phyloP scores from a whole-genome alignment of 2,888 invertebrate species.

The Agrochola circellaris region DNA sequence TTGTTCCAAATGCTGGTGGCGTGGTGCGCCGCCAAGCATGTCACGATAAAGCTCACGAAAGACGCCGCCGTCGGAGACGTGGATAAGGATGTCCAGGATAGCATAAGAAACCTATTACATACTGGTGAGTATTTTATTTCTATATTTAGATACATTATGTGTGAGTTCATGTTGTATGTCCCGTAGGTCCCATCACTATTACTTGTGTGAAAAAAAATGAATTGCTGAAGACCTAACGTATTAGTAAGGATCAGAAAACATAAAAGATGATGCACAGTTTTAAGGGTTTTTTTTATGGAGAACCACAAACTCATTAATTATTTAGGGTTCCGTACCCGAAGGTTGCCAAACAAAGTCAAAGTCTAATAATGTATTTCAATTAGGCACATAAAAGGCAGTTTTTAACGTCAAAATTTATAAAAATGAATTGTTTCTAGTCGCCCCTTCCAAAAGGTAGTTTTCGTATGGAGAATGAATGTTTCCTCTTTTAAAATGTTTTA shows the following conservation, averaged over 20 bases:
- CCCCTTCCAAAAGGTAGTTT: too few species aligned
- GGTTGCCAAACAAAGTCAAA: too few species aligned
- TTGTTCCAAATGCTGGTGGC: slow-evolving; percentile 86
- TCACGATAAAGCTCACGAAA: slow-evolving; percentile 75
- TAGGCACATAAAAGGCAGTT: too few species aligned
- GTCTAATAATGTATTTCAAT: too few species aligned
- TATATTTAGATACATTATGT: not conserved
- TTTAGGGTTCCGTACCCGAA: too few species aligned
- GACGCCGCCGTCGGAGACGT: slow-evolving; percentile 70
- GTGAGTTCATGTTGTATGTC: not conserved
- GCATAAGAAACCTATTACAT: slow-evolving; percentile 85
- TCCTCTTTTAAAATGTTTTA: too few species aligned
- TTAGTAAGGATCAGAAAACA: not conserved
- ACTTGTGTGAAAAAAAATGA: not conserved
- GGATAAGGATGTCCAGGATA: slow-evolving; percentile 80
- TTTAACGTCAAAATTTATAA: too few species aligned
- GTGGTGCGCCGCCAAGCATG: slow-evolving; percentile 85
- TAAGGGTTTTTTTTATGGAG: not conserved
- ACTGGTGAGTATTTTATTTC: slow-evolving; percentile 79
- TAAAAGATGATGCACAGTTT: not conserved
- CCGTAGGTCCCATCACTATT: too few species aligned
- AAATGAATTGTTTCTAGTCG: too few species aligned
- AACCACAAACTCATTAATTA: not conserved
- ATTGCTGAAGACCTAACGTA: not conserved
- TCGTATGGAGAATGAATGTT: too few species aligned